Percentiles rank a stretch among this genome's conserved stretches.
Conservation (phyloP, 2,797 vertebrate genomes). For the Moxostoma hubbsi region DNA sequence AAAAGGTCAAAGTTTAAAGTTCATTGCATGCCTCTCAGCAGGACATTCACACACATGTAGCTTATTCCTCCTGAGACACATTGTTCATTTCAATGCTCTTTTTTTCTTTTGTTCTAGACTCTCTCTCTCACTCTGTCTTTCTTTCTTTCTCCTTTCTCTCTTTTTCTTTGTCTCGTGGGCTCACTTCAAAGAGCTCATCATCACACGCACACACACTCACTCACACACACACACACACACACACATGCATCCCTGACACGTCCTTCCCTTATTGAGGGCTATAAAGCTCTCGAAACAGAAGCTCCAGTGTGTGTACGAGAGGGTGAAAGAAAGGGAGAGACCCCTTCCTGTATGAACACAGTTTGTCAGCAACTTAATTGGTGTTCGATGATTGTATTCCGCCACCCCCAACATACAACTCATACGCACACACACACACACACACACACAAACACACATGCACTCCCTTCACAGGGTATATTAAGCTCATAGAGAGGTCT, state of each 20-base stretch:
- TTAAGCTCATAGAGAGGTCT: slow-evolving; percentile 51
- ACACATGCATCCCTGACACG: slow-evolving; percentile 33
- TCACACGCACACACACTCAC: neutral
- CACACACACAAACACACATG: neutral
- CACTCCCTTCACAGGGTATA: slow-evolving; percentile 38
- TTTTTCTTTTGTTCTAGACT: slow-evolving; percentile 41
- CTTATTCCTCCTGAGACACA: slow-evolving; percentile 40
- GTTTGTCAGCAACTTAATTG: slow-evolving; percentile 68
- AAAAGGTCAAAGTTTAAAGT: slow-evolving; percentile 53
- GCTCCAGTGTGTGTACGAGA: slow-evolving; percentile 36
- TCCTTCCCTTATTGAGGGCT: slow-evolving; percentile 54
- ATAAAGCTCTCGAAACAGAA: slow-evolving; percentile 56
- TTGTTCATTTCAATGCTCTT: slow-evolving; percentile 35
- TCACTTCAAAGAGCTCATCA: slow-evolving; percentile 49
- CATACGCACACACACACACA: neutral
- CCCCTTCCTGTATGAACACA: slow-evolving; percentile 61
- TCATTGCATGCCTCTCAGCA: slow-evolving; percentile 29
- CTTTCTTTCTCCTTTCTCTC: slow-evolving; percentile 20
- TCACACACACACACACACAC: neutral
- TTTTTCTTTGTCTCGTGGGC: slow-evolving; percentile 38
- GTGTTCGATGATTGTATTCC: slow-evolving; percentile 58
- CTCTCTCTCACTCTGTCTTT: slow-evolving; percentile 20
- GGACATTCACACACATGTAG: slow-evolving; percentile 43
- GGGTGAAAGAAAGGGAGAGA: slow-evolving; percentile 45
- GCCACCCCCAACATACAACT: slow-evolving; percentile 39